Percentiles rank a stretch among this genome's conserved stretches.
Evolutionary conservation across 1,140 invertebrate species (phyloP).

Genomic region (Mylabris phalerata): DNA sequence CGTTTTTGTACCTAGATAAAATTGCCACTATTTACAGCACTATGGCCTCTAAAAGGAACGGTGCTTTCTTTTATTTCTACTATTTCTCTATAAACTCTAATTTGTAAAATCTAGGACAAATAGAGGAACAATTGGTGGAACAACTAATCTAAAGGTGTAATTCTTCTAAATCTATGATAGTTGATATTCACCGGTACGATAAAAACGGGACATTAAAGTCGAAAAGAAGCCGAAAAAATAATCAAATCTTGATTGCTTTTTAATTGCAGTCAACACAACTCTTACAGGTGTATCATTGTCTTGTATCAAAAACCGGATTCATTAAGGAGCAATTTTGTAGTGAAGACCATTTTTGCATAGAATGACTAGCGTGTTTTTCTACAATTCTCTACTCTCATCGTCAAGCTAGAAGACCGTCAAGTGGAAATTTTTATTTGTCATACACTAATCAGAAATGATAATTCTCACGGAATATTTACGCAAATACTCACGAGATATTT

Average conservation of each 20-base stretch:
- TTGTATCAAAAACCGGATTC: too few relatives aligned
- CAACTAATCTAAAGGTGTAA: neutral
- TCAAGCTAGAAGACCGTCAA: too few relatives aligned
- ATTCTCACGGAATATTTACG: too few relatives aligned
- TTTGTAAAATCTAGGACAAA: neutral
- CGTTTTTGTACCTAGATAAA: slow-evolving; percentile 31
- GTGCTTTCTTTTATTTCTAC: slow-evolving; percentile 4
- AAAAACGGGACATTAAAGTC: neutral
- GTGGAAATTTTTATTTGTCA: too few relatives aligned
- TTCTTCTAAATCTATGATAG: neutral
- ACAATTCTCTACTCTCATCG: too few relatives aligned
- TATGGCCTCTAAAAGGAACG: neutral
- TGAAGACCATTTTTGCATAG: too few relatives aligned
- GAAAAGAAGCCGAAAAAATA: neutral
- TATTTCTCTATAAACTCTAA: neutral
- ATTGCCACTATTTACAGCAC: slow-evolving; percentile 4
- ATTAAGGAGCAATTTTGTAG: too few relatives aligned
- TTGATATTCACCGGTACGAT: slow-evolving; percentile 1
- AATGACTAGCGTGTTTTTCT: too few relatives aligned
- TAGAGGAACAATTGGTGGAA: neutral
- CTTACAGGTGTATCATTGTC: too few relatives aligned
- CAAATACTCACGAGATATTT: too few relatives aligned
- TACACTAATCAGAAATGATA: too few relatives aligned
- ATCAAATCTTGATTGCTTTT: slow-evolving; percentile 12
- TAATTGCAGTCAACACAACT: neutral